These are phyloP conservation scores for Bucco capensis DNA, from an alignment of 2,113 vertebrate species.

Conservation along the genomic window DNA sequence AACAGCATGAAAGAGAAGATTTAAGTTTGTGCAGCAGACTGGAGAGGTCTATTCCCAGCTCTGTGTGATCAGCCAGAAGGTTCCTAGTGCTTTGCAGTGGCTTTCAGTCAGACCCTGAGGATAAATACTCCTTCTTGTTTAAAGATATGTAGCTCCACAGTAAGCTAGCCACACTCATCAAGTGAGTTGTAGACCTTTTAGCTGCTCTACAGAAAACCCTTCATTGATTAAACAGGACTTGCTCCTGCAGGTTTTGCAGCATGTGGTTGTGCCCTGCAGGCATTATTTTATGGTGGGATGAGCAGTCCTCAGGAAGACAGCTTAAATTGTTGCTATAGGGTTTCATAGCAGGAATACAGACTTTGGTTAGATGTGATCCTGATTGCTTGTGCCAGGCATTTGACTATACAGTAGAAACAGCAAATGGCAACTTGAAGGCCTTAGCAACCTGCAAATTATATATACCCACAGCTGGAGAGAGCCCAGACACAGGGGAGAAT, in stretches of 20 bases:
- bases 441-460: background rate
- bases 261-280: background rate
- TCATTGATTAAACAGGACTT: background rate
- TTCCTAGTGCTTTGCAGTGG: background rate
- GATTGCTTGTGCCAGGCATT: background rate
- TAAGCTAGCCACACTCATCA: background rate
- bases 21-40: background rate
- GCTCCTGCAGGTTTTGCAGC: background rate
- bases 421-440: background rate
- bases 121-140: background rate
- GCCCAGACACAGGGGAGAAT: background rate
- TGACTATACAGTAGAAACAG: background rate
- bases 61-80: background rate
- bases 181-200: background rate
- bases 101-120: background rate
- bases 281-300: background rate
- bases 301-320: background rate
- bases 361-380: accelerated
- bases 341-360: background rate
- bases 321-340: background rate
- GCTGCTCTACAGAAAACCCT: background rate
- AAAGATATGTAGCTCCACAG: background rate
- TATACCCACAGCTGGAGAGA: background rate
- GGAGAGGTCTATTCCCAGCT: background rate
- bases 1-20: background rate